A percentile compares a stretch with the other conserved stretches of the same genome.
Conservation (phyloP, 2,113 vertebrate species). For the Anarrhichthys ocellatus region DNA sequence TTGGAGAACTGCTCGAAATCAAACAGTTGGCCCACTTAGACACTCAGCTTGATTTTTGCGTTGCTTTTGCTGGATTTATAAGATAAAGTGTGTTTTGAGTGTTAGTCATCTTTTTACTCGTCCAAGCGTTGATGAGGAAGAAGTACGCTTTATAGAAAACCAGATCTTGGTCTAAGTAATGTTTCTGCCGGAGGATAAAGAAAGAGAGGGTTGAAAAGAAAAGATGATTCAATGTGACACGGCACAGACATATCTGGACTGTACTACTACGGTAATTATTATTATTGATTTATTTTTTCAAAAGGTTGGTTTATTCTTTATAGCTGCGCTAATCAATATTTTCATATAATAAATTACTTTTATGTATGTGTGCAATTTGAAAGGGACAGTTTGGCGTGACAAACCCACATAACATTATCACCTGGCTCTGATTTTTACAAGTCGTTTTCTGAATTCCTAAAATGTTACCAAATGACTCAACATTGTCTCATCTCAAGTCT, state of each 20-base stretch:
- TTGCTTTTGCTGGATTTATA: slow-evolving; percentile 11
- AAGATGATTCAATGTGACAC: not conserved
- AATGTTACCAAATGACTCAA: not conserved
- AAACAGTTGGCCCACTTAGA: slow-evolving; percentile 44
- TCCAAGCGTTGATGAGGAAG: not conserved
- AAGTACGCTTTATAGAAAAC: slow-evolving; percentile 4
- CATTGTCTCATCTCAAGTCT: slow-evolving; percentile 14
- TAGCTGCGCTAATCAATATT: not conserved
- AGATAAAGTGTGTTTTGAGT: slow-evolving; percentile 21
- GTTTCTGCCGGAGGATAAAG: not conserved
- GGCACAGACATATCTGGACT: not conserved
- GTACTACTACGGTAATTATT: not conserved
- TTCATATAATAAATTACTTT: not conserved
- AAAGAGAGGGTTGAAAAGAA: not conserved
- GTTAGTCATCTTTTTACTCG: not conserved
- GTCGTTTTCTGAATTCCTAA: not conserved
- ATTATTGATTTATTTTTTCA: not conserved
- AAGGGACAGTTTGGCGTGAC: not conserved
- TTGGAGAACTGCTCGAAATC: slow-evolving; percentile 37
- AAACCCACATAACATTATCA: no score
- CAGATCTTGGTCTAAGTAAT: not conserved
- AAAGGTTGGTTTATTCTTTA: not conserved
- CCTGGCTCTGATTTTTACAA: not conserved
- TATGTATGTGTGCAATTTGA: not conserved
- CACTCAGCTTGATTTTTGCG: slow-evolving; percentile 10